phyloP scores from a whole-genome alignment of 1,140 invertebrate species.

The Aporrectodea caliginosa region DNA sequence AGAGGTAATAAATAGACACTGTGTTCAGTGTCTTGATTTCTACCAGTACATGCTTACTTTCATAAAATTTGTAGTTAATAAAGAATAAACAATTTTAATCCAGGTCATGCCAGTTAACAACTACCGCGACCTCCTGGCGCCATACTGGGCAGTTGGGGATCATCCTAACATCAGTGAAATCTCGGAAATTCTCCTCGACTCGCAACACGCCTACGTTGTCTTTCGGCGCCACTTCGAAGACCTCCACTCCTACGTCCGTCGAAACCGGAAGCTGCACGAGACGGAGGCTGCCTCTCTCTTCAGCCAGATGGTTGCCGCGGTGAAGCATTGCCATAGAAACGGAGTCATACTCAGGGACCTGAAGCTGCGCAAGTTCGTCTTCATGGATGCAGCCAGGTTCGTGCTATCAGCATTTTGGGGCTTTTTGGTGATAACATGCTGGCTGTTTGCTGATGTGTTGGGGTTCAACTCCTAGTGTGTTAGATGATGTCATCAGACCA shows the following conservation, averaged over 20 bases:
- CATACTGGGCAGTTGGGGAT: constrained; percentile 69
- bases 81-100: too few species aligned
- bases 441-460: too few species aligned
- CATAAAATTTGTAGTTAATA: too few species aligned
- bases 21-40: too few species aligned
- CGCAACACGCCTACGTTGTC: constrained; percentile 68
- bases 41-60: too few species aligned
- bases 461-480: too few species aligned
- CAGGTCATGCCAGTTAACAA: constrained; percentile 65
- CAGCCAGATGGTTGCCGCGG: constrained; percentile 79
- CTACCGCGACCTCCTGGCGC: constrained; percentile 64
- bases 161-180: constrained; percentile 67
- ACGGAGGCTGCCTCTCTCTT: constrained; percentile 79
- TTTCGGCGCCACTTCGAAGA: constrained; percentile 65
- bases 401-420: too few species aligned
- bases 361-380: constrained; percentile 94
- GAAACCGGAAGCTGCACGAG: constrained; percentile 75
- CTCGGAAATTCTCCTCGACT: constrained; percentile 68
- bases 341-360: constrained; percentile 91
- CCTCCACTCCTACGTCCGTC: constrained; percentile 86
- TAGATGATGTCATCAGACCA: too few species aligned
- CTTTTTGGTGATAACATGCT: too few species aligned
- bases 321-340: constrained; percentile 82
- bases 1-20: too few species aligned
- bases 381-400: constrained; percentile 86